Evolutionary conservation across 2,797 vertebrate genomes (phyloP).

Genomic region (Squalus acanthias): DNA sequence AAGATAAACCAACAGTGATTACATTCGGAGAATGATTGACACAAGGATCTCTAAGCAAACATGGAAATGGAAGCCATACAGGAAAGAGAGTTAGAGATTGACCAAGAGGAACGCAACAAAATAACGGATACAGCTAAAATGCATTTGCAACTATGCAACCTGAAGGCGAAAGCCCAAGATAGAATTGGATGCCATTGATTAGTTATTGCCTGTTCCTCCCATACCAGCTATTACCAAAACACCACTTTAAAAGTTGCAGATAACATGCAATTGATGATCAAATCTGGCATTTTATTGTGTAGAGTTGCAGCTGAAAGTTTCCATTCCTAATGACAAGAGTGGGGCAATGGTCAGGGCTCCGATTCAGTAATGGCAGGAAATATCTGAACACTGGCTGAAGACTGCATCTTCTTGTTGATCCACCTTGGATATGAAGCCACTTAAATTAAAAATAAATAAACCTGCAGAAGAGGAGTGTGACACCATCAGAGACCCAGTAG

Average conservation of each 20-base stretch:
- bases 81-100: neutral
- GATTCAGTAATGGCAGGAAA: neutral
- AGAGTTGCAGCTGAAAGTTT: neutral
- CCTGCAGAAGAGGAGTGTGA: conserved; percentile 53
- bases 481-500: conserved; percentile 98
- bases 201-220: neutral
- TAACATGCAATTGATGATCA: neutral
- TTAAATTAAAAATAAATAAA: conserved; percentile 40
- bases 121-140: neutral
- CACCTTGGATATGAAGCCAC: neutral
- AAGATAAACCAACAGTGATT: neutral
- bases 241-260: neutral
- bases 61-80: neutral
- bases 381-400: neutral
- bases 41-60: neutral
- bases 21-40: neutral
- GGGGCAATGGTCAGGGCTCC: neutral
- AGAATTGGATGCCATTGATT: neutral
- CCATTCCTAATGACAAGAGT: neutral
- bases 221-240: neutral
- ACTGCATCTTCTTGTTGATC: neutral
- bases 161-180: neutral
- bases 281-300: neutral
- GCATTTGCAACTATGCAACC: neutral
- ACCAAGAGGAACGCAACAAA: neutral